Base-by-base conservation (phyloP, 2,113 vertebrate genomes). In the rat (Rattus norvegicus) region DNA sequence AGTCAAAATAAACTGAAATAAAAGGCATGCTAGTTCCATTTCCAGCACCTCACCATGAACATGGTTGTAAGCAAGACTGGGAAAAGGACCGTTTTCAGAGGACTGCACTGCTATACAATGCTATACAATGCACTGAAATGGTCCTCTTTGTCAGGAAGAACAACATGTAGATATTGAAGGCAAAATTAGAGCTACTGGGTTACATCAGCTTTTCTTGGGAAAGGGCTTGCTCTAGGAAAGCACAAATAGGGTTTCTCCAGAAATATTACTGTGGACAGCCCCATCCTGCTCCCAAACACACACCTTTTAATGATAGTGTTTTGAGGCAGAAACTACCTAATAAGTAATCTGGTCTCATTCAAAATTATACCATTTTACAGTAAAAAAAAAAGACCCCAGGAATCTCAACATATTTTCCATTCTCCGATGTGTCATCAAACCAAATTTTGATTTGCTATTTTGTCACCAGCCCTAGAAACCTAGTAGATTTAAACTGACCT, bases 291-390 rank as follows among this genome's bases (percentile, higher is more conserved):
- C 52, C 52, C 11, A 54, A 54, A 54, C 52, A 54, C 52, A 54
- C 11, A 11, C 30, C 39, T 84, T 83, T 94, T 84, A 93, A 85
- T 87, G 30, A 36, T 67, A 49, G 11, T 87, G 63, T 87, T 87
- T 88, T n/a, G 7, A 70, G 19, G 12, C 30, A 75, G 77, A 87
- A 14, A 86, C 2, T 54, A 69, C 43, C 33, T 70, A 39, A 19
- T 65, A 90, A 90, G 11, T 81, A 65, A 86, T 88, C 88, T 24
- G 73, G 19, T 90, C 17, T 93, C 30, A 43, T 73, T 92, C 56
- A 16, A 67, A 90, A 61, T 80, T 33, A 59, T 67, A 63, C 11
- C 20, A 43, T 72, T 91, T 70, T 75, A 20, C n/a, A 26, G 8
- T 61, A 16, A 43, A 43, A 84, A 43, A 84, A 86, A 67, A 20